Percentiles rank a stretch among this genome's conserved stretches.
Evolutionary conservation across 2,113 vertebrate genomes (phyloP).

Genomic region (Percina caprodes): DNA sequence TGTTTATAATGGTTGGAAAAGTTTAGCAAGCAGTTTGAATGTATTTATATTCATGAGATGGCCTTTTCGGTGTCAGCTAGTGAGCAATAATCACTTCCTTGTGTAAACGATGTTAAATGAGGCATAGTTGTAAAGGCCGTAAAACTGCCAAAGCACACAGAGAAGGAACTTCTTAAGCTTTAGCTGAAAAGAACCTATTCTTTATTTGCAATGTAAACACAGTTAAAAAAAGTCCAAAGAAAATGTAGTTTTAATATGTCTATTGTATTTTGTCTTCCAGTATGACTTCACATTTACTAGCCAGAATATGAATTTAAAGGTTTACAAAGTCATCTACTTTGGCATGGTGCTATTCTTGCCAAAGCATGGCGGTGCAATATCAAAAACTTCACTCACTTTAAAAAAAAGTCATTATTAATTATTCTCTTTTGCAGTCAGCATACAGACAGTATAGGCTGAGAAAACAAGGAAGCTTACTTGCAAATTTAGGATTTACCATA

Average conservation of each 20-base stretch:
- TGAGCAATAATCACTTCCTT: constrained; percentile 68
- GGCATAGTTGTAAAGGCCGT: constrained; percentile 47
- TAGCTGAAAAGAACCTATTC: constrained; percentile 10
- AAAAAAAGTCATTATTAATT: too few relatives aligned
- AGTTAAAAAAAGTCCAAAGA: not conserved
- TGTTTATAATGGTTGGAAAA: constrained; percentile 32
- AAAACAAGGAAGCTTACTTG: too few relatives aligned
- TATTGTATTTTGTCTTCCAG: not conserved
- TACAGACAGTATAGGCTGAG: too few relatives aligned
- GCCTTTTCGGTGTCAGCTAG: constrained; percentile 48
- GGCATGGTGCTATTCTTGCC: too few relatives aligned
- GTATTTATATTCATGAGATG: constrained; percentile 59
- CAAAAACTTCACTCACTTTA: too few relatives aligned
- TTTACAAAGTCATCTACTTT: not conserved
- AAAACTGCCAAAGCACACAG: constrained; percentile 51
- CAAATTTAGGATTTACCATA: too few relatives aligned
- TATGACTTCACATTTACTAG: constrained; percentile 3
- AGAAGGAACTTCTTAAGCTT: constrained; percentile 23
- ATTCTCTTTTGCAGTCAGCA: too few relatives aligned
- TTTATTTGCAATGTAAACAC: constrained; percentile 1
- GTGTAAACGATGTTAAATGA: constrained; percentile 67
- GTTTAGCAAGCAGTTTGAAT: constrained; percentile 24
- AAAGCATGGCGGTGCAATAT: too few relatives aligned
- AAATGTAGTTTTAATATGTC: not conserved
- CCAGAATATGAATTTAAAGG: not conserved